Conservation (phyloP, 92 coral and sea anemone genomes). For the Isaurus tuberculatus region DNA sequence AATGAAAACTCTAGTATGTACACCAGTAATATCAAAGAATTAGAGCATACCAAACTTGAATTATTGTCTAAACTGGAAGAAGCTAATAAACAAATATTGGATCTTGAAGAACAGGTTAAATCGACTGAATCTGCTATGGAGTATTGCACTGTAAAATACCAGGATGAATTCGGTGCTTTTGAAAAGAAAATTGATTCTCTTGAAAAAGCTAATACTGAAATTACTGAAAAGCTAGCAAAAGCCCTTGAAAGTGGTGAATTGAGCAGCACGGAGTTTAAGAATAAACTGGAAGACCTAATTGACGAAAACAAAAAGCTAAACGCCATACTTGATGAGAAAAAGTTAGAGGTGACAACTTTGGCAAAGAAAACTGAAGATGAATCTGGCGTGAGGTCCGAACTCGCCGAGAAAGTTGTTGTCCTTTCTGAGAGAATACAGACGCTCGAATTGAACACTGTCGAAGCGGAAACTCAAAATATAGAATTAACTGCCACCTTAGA, state of each 20-base stretch:
- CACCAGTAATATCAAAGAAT: slow-evolving; percentile 36
- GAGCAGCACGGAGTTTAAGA: not conserved
- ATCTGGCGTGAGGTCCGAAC: slow-evolving; percentile 12
- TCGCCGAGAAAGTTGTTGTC: slow-evolving; percentile 18
- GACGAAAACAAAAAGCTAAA: slow-evolving; percentile 8
- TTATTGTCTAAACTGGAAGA: slow-evolving; percentile 53
- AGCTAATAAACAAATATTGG: slow-evolving; percentile 36
- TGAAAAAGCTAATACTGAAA: slow-evolving; percentile 37
- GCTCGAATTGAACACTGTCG: slow-evolving; percentile 15
- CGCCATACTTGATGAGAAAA: slow-evolving; percentile 40
- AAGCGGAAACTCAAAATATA: not conserved
- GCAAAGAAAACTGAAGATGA: slow-evolving; percentile 32
- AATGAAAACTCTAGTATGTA: slow-evolving; percentile 39
- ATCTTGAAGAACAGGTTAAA: slow-evolving; percentile 34
- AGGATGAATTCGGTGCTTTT: slow-evolving; percentile 42
- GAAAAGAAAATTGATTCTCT: slow-evolving; percentile 39
- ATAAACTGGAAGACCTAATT: slow-evolving; percentile 4
- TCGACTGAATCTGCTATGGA: slow-evolving; percentile 27
- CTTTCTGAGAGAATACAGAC: slow-evolving; percentile 24
- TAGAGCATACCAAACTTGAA: slow-evolving; percentile 54
- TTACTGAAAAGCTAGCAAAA: not conserved
- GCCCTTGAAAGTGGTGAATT: slow-evolving; percentile 18
- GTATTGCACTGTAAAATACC: slow-evolving; percentile 28
- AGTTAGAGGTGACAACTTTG: slow-evolving; percentile 15
- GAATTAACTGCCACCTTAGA: slow-evolving; percentile 22